phyloP scores from a whole-genome alignment of 2,113 vertebrate genomes.

The Lathamus discolor region DNA sequence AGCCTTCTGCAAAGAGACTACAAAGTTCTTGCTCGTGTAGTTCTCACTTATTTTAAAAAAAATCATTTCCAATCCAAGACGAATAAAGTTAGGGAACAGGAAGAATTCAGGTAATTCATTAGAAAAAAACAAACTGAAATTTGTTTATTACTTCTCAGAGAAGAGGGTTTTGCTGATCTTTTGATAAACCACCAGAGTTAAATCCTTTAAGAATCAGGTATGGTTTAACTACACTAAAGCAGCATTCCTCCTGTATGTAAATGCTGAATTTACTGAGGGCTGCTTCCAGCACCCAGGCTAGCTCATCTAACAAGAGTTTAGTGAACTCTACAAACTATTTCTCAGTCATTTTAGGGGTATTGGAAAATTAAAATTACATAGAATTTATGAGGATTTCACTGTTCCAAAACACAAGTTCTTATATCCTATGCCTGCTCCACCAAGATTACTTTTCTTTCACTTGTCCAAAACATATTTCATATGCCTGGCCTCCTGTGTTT shows the following conservation, averaged over 20 bases:
- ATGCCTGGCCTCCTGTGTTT: neutral
- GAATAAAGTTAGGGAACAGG: neutral
- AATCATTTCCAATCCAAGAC: neutral
- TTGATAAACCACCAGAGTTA: neutral
- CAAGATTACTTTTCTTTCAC: neutral
- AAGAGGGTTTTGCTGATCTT: neutral
- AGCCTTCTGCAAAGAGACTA: neutral
- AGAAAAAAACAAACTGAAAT: neutral
- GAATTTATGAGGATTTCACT: neutral
- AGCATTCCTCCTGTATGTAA: neutral
- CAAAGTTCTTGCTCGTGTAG: neutral
- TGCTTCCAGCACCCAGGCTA: constrained; percentile 40
- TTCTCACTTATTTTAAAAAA: neutral
- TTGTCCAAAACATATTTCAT: neutral
- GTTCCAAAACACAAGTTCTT: neutral
- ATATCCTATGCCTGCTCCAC: neutral
- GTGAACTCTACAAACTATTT: neutral
- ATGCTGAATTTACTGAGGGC: neutral
- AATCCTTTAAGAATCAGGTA: neutral
- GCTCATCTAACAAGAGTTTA: neutral
- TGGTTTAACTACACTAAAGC: neutral
- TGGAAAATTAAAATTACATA: neutral
- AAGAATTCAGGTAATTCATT: neutral
- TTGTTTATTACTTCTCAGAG: neutral
- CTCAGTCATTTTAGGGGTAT: neutral